Conservation (phyloP, 2,888 invertebrate species). For the Lydus trimaculatus region DNA sequence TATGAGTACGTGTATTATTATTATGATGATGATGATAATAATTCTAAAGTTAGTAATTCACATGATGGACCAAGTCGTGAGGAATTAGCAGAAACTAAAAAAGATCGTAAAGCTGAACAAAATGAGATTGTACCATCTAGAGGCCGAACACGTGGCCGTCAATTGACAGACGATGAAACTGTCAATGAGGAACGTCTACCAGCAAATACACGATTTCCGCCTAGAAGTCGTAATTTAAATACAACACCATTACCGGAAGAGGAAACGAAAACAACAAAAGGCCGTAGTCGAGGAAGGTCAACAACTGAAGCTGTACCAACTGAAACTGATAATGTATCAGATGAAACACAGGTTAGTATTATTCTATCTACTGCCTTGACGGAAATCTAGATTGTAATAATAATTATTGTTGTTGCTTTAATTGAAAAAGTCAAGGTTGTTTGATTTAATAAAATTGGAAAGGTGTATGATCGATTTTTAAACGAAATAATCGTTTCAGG, state of each 20-base stretch:
- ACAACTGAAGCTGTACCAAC: conserved; percentile 43
- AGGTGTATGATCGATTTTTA: background rate
- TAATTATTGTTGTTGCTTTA: background rate
- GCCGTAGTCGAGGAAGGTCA: conserved; percentile 61
- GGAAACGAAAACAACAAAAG: conserved; percentile 53
- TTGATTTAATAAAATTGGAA: conserved; percentile 12
- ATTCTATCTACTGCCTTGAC: conserved; percentile 12
- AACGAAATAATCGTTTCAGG: conserved; percentile 38
- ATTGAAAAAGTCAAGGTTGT: conserved; percentile 23
- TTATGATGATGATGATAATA: conserved; percentile 78
- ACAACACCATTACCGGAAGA: conserved; percentile 62
- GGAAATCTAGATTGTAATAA: conserved; percentile 11
- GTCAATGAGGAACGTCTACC: conserved; percentile 72
- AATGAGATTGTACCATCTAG: conserved; percentile 70
- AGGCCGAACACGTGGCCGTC: conserved; percentile 47
- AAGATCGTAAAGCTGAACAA: conserved; percentile 61
- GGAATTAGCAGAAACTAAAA: conserved; percentile 61
- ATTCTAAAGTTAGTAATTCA: conserved; percentile 59
- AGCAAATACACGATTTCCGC: conserved; percentile 85
- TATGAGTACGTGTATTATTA: conserved; percentile 93
- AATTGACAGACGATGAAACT: conserved; percentile 62
- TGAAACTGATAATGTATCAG: conserved; percentile 54
- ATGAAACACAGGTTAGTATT: conserved; percentile 55
- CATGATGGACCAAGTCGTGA: conserved; percentile 69
- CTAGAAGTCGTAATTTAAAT: conserved; percentile 68